Conservation (phyloP, 1,140 invertebrate species). For the Neodiprion virginianus region DNA sequence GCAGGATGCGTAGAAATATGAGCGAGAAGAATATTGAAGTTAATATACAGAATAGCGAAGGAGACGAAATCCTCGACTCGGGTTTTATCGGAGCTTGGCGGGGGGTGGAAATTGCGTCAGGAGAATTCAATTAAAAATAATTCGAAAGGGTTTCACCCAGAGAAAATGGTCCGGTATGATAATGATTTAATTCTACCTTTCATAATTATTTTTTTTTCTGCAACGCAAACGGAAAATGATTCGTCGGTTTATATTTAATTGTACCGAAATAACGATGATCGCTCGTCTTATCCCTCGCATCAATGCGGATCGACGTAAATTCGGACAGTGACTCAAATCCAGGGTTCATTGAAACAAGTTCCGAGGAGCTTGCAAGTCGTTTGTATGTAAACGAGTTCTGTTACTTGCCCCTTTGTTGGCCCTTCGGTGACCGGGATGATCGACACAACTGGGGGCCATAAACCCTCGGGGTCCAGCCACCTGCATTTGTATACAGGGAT, state of each 20-base stretch:
- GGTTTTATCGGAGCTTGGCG: not conserved
- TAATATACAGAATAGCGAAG: conserved; percentile 31
- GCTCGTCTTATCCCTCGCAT: no score
- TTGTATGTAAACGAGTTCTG: not conserved
- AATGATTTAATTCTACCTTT: no score
- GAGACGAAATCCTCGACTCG: conserved; percentile 12
- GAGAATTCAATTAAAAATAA: conserved; percentile 60
- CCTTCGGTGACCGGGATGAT: not conserved
- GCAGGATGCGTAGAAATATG: no score
- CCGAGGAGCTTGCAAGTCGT: not conserved
- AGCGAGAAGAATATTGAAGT: conserved; percentile 16
- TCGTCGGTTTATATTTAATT: not conserved
- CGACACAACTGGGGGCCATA: not conserved
- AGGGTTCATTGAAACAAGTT: not conserved
- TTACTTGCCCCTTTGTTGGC: conserved; percentile 1
- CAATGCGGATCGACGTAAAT: no score
- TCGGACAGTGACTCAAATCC: not conserved
- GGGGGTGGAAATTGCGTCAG: conserved; percentile 54
- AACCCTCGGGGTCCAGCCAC: not conserved
- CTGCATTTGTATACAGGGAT: no score
- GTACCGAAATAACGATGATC: not conserved
- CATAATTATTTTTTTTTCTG: no score
- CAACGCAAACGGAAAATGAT: no score
- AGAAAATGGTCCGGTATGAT: conserved; percentile 22
- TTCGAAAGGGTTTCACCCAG: conserved; percentile 32